Evolutionary conservation across 2,797 vertebrate species (phyloP).

Genomic region (Myotis myotis): DNA sequence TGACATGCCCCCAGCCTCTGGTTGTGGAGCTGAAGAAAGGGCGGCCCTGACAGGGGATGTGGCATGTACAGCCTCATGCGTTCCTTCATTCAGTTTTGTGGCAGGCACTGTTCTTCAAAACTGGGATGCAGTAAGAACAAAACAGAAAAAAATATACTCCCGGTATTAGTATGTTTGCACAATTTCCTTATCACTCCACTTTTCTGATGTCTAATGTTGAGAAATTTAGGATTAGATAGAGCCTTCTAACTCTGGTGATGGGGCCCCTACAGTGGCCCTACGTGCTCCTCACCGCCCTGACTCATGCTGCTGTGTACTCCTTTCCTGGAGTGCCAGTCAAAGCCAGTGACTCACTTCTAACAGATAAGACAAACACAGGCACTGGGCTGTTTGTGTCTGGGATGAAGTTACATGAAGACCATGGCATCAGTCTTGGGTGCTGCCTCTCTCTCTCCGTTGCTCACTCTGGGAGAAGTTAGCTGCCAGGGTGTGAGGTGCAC

Average conservation of each 20-base stretch:
- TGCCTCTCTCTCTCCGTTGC: neutral
- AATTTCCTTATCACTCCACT: neutral
- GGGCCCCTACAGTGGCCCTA: neutral
- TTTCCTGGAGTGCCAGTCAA: neutral
- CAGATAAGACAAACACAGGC: neutral
- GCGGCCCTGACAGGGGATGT: neutral
- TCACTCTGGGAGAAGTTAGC: neutral
- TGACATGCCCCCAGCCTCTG: no score
- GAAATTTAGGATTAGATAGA: neutral
- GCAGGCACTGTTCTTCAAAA: neutral
- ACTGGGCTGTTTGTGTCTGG: neutral
- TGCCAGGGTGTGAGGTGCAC: neutral
- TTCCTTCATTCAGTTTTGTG: neutral
- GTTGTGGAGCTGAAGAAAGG: neutral
- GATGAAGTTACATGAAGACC: neutral
- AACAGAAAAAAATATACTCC: neutral
- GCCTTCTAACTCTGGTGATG: neutral
- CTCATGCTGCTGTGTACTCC: neutral
- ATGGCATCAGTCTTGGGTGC: neutral
- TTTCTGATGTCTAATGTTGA: neutral
- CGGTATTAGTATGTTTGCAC: neutral
- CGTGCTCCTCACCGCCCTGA: neutral
- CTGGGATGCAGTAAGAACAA: neutral
- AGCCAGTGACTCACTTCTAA: neutral
- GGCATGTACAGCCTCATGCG: fast-evolving